Percentiles rank a stretch among this genome's conserved stretches.
phyloP scores from a whole-genome alignment of 2,888 invertebrate species.

The Candidula unifasciata region DNA sequence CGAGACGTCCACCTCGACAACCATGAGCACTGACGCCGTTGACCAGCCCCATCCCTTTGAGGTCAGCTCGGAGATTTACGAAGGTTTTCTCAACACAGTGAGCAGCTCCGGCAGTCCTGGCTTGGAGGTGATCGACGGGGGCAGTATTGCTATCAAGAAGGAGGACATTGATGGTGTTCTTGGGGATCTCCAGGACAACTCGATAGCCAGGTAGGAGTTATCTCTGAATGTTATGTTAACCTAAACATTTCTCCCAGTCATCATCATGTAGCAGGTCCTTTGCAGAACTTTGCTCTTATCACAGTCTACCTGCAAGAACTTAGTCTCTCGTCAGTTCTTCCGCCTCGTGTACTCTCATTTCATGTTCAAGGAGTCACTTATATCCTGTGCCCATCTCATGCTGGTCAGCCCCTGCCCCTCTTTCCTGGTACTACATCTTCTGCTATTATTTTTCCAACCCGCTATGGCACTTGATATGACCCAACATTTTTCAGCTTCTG shows the following conservation, averaged over 20 bases:
- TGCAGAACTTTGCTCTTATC: no score
- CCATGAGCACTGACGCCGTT: constrained; percentile 39
- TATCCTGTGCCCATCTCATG: no score
- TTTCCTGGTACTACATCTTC: no score
- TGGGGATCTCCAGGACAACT: constrained; percentile 60
- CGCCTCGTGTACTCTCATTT: no score
- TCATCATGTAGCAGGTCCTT: no score
- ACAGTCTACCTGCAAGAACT: no score
- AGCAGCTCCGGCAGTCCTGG: constrained; percentile 32
- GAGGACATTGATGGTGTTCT: constrained; percentile 63
- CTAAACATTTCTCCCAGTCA: not conserved
- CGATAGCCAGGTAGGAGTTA: constrained; percentile 61
- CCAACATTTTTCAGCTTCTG: no score
- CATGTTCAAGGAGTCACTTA: not conserved
- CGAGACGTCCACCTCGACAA: constrained; percentile 43
- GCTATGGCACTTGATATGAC: no score
- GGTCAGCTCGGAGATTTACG: constrained; percentile 21
- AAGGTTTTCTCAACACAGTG: constrained; percentile 23
- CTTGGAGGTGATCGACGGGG: constrained; percentile 48
- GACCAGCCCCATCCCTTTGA: not conserved
- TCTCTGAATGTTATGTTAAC: not conserved
- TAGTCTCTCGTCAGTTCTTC: no score
- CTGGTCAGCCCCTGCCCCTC: no score
- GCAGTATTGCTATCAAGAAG: constrained; percentile 59
- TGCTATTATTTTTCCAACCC: no score